These are phyloP conservation scores for Squalus acanthias DNA, from an alignment of 2,797 vertebrate genomes.

Conservation along the genomic window DNA sequence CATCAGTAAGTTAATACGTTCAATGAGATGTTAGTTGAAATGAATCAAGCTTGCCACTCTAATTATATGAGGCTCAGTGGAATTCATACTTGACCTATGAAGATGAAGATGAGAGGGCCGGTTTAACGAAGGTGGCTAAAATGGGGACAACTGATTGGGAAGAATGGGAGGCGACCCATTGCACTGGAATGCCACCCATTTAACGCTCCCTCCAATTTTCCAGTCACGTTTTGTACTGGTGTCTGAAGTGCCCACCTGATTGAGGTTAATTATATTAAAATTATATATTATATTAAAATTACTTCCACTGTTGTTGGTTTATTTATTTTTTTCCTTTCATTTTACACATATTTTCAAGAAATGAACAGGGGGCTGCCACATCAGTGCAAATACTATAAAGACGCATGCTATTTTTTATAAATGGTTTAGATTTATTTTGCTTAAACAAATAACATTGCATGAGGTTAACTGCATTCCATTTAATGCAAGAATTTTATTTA, in stretches of 20 bases:
- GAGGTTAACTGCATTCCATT: not conserved
- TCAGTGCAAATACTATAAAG: not conserved
- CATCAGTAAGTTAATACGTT: not conserved
- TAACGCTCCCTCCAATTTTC: not conserved
- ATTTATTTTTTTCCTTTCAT: not conserved
- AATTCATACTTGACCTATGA: not conserved
- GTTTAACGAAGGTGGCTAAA: not conserved
- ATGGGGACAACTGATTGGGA: too few species aligned
- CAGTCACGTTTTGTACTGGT: not conserved
- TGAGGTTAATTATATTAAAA: not conserved
- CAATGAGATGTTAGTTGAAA: not conserved
- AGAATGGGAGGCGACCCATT: too few species aligned
- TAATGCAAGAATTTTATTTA: not conserved
- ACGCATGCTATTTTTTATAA: not conserved
- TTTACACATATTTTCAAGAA: not conserved
- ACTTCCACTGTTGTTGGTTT: not conserved
- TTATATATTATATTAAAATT: not conserved
- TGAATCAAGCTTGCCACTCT: not conserved
- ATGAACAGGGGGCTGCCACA: not conserved
- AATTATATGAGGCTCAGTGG: not conserved
- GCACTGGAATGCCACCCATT: not conserved
- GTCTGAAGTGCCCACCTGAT: not conserved
- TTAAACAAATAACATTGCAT: not conserved
- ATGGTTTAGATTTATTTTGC: not conserved
- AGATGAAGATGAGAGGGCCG: not conserved